phyloP scores from a whole-genome alignment of 2,113 vertebrate genomes.

The Genyomyrus donnyi region DNA sequence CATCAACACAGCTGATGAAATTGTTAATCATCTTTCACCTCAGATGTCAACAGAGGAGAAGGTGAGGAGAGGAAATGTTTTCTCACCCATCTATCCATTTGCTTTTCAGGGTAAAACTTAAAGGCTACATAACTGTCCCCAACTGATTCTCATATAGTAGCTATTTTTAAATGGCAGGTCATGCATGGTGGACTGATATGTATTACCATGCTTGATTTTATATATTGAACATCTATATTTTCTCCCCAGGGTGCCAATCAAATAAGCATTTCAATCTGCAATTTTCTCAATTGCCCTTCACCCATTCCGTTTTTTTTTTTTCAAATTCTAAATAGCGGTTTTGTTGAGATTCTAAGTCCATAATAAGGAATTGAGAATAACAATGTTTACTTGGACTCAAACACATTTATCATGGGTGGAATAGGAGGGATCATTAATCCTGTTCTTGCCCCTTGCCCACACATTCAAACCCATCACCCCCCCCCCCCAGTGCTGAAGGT shows the following conservation, averaged over 20 bases:
- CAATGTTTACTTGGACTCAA: neutral
- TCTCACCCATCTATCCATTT: neutral
- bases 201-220: neutral
- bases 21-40: neutral
- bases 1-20: neutral
- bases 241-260: neutral
- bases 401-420: neutral
- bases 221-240: neutral
- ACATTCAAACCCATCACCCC: neutral
- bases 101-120: neutral
- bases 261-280: neutral
- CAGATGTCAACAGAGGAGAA: neutral
- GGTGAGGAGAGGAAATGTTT: neutral
- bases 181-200: neutral
- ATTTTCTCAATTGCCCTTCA: neutral
- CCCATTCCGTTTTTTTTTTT: neutral
- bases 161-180: neutral
- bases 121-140: neutral
- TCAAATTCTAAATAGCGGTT: neutral
- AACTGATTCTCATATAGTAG: neutral
- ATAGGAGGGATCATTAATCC: neutral
- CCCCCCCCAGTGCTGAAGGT: neutral
- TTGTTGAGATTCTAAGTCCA: neutral
- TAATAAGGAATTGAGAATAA: neutral
- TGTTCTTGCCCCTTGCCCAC: neutral